A percentile compares a stretch with the other conserved stretches of the same genome.
phyloP scores from a whole-genome alignment of 2,113 vertebrate genomes.

The Chaenocephalus aceratus region DNA sequence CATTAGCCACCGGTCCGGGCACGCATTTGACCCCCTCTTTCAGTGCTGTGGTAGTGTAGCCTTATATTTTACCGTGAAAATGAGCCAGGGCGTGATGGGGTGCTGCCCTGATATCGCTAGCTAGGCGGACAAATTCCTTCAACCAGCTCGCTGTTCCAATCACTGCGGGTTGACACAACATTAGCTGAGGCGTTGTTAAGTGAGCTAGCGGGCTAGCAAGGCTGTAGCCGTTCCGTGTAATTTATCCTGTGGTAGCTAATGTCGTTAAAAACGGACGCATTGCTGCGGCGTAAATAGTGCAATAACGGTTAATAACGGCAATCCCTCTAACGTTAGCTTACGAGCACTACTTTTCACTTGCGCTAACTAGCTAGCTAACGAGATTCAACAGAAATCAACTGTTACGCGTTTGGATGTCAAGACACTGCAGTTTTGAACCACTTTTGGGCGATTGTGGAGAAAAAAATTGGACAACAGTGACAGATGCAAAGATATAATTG shows the following conservation, averaged over 20 bases:
- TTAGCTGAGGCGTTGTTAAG: conserved; percentile 52
- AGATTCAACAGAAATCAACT: conserved; percentile 18
- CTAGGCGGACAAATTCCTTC: conserved; percentile 68
- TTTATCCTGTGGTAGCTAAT: conserved; percentile 38
- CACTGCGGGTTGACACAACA: conserved; percentile 68
- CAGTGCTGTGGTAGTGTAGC: background rate
- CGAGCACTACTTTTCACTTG: background rate
- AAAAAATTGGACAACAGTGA: conserved; percentile 12
- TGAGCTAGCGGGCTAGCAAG: conserved; percentile 58
- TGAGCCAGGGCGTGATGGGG: conserved; percentile 56
- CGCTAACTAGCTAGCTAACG: conserved; percentile 13
- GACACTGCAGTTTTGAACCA: conserved; percentile 49
- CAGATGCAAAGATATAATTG: conserved; percentile 3
- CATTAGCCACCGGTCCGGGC: conserved; percentile 33
- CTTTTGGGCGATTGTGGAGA: conserved; percentile 42
- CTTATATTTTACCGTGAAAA: conserved; percentile 34
- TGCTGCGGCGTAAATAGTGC: conserved; percentile 43
- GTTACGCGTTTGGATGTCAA: conserved; percentile 57
- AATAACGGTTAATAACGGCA: conserved; percentile 23
- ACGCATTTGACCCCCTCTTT: background rate
- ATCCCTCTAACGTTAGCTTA: conserved; percentile 10
- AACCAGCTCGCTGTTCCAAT: conserved; percentile 57
- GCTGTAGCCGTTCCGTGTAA: conserved; percentile 34
- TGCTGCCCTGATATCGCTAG: conserved; percentile 60
- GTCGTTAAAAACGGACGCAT: conserved; percentile 45